A percentile compares a stretch with the other conserved stretches of the same genome.
Evolutionary conservation across 2,113 vertebrate species (phyloP).

Genomic region (Xenus cinereus): DNA sequence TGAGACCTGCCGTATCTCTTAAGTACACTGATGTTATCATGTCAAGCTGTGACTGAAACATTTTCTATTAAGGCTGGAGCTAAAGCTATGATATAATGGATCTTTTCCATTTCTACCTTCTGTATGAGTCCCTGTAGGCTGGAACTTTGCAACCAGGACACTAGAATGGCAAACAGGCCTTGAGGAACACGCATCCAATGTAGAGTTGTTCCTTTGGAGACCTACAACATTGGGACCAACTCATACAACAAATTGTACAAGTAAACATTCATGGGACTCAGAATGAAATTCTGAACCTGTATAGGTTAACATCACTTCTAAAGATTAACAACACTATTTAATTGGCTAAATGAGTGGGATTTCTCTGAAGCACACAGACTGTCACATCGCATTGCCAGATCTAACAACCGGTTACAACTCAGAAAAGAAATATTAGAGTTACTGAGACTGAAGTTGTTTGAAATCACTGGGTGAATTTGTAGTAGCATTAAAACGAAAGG

Average conservation of each 20-base stretch:
- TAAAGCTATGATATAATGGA: background rate
- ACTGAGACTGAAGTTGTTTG: background rate
- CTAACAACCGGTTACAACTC: background rate
- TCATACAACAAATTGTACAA: background rate
- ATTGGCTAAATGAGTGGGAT: background rate
- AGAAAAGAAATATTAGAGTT: background rate
- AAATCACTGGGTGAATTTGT: background rate
- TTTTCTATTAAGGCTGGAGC: constrained; percentile 46
- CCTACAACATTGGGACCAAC: too few relatives aligned
- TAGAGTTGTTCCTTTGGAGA: too few relatives aligned
- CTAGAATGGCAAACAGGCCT: background rate
- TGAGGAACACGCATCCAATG: background rate
- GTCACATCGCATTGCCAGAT: background rate
- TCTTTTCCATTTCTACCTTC: background rate
- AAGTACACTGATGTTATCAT: constrained; percentile 45
- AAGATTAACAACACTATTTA: background rate
- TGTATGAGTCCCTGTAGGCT: background rate
- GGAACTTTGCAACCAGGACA: background rate
- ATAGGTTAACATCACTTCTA: background rate
- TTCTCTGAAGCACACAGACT: background rate
- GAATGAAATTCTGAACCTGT: background rate
- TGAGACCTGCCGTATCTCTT: constrained; percentile 15
- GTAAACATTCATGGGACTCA: background rate
- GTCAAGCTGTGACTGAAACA: constrained; percentile 59
- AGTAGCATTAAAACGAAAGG: background rate